These are phyloP conservation scores for Numenius arquata DNA, from an alignment of 2,113 vertebrate species.

Conservation along the genomic window DNA sequence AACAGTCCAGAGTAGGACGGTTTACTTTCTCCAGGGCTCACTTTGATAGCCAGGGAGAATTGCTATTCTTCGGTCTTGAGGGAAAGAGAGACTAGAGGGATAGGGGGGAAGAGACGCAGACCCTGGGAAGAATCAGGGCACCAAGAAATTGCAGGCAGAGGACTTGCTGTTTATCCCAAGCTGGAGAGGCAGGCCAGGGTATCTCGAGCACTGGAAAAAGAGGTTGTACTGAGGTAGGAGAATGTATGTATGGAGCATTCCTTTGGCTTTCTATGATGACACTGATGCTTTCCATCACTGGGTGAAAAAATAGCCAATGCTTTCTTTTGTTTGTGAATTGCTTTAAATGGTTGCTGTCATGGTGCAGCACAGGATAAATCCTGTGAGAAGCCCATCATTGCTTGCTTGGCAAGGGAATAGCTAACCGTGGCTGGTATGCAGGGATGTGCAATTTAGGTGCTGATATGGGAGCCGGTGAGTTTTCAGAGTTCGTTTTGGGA, in stretches of 20 bases:
- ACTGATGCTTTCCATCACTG: background rate
- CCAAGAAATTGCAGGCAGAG: background rate
- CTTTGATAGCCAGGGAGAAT: background rate
- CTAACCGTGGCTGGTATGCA: background rate
- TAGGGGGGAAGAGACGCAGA: too few species aligned
- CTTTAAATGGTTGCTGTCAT: background rate
- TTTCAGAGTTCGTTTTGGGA: background rate
- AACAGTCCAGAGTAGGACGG: background rate
- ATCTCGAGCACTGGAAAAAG: accelerated
- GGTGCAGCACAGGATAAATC: background rate
- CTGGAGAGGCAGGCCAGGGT: background rate
- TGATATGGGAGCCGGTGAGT: background rate
- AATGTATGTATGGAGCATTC: background rate
- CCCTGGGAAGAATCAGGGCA: background rate
- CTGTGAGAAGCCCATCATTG: background rate
- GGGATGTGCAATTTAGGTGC: background rate
- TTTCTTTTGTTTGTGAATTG: background rate
- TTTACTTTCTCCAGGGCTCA: background rate
- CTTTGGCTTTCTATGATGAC: background rate
- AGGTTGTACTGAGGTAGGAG: background rate
- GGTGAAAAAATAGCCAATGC: background rate
- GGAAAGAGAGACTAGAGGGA: background rate
- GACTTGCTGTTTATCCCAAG: background rate
- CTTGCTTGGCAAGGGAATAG: background rate
- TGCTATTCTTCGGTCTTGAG: background rate